Evolutionary conservation across 1,140 invertebrate genomes (phyloP), one percentile per base, ranked within the genome.

Genomic region (Diabrotica undecimpunctata): DNA sequence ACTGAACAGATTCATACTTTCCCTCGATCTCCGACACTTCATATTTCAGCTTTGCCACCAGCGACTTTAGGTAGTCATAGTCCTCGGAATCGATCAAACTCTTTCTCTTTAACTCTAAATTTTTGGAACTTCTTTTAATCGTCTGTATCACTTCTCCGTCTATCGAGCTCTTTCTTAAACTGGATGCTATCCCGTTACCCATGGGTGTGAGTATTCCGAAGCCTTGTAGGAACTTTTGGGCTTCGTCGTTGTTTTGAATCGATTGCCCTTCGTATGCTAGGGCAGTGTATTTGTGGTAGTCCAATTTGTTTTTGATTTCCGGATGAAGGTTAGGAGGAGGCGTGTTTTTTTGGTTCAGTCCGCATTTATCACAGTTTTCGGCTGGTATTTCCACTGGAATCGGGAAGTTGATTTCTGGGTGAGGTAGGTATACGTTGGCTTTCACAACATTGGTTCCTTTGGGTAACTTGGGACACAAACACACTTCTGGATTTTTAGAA

Each of bases 21-120:
- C 70, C 68, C 64, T 80, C 79, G 37, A 78, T 61, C 11, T 80
- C 79, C 10, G 72, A 65, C 9, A 80, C 54, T 53, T 81, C 79
- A 14, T 75, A 72, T 64, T 79, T 78, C 51, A 82, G 70, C 62
- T 76, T 74, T 0, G 72, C 69, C 38, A 81, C 75, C 10, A 78
- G 67, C 8, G 71, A 74, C 66, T 75, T 78, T 54, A 76, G 64
- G 58, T 77, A 74, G 54, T 77, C 75, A 61, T 74, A 74, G 62
- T 76, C 74, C 9, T 74, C 74, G 0, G 64, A 62, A 12, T 62
- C 53, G n/a, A 65, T 67, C 0, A 66, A 67, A 61, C 55, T 62
- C 51, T 67, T 71, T 41, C 25, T 68, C 25, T 57, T 67, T 38
- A 60, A 50, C 53, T 65, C 66, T 0, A 66, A 51, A 9, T 57